Conservation (phyloP, 2,888 invertebrate species). For the Erpobdella octoculata region DNA sequence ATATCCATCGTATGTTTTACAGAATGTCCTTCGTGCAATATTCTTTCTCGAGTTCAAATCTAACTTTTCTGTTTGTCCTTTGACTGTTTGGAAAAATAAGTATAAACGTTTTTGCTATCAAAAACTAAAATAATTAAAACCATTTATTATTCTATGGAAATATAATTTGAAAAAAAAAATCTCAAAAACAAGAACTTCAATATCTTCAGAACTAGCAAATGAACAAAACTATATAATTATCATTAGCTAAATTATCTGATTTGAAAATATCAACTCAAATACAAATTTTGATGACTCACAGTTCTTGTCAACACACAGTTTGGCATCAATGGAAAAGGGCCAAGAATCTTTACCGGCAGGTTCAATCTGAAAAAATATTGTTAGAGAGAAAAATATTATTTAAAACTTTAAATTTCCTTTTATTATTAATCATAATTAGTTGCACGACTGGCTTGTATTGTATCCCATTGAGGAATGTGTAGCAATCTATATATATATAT, state of each 20-base stretch:
- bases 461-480: no score
- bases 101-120: neutral
- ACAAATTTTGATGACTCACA: slow-evolving; percentile 41
- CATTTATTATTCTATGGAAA: no score
- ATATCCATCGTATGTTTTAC: slow-evolving; percentile 53
- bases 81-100: slow-evolving; percentile 39
- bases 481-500: no score
- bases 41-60: slow-evolving; percentile 52
- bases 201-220: no score
- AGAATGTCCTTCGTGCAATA: slow-evolving; percentile 51
- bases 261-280: neutral
- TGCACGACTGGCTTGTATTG: no score
- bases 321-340: slow-evolving; percentile 52
- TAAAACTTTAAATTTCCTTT: neutral
- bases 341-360: slow-evolving; percentile 45
- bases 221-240: no score
- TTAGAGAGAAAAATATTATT: neutral
- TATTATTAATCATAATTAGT: no score
- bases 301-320: slow-evolving; percentile 54
- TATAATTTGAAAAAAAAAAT: no score
- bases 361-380: slow-evolving; percentile 42
- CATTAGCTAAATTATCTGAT: neutral
- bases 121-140: neutral
- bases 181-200: neutral
- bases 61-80: slow-evolving; percentile 44